Conservation (phyloP, 2,113 vertebrate genomes). For the Shinisaurus crocodilurus region DNA sequence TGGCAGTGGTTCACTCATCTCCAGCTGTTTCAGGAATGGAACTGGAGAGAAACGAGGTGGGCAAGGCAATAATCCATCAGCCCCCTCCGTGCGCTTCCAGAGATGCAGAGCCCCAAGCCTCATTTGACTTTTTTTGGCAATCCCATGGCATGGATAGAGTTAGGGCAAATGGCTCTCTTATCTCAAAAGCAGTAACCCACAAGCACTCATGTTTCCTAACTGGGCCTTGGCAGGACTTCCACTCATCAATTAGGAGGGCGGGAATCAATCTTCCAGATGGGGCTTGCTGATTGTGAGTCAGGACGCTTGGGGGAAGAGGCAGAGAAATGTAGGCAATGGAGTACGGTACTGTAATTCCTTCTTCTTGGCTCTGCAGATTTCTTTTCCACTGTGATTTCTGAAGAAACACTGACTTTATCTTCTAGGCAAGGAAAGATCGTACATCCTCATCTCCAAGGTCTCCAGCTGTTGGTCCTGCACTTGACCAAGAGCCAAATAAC, state of each 20-base stretch:
- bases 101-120: not conserved
- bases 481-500: conserved; percentile 12
- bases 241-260: conserved; percentile 37
- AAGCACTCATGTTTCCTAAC: conserved; percentile 20
- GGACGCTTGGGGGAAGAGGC: not conserved
- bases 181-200: conserved; percentile 36
- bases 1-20: conserved; percentile 39
- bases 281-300: not conserved
- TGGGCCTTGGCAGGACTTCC: conserved; percentile 31
- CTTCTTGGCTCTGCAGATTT: not conserved
- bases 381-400: conserved; percentile 30
- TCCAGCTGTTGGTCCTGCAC: accelerated
- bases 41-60: not conserved
- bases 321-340: not conserved
- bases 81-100: not conserved
- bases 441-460: conserved; percentile 26
- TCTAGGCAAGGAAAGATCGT: not conserved
- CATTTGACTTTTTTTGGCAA: conserved; percentile 27
- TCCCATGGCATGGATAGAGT: not conserved
- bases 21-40: conserved; percentile 38
- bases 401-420: accelerated
- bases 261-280: conserved; percentile 45
- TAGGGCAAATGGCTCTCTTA: conserved; percentile 32
- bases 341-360: conserved; percentile 27
- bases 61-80: not conserved